Conservation (phyloP, 2,888 invertebrate species). For the Dyspetes luteomarginatus region DNA sequence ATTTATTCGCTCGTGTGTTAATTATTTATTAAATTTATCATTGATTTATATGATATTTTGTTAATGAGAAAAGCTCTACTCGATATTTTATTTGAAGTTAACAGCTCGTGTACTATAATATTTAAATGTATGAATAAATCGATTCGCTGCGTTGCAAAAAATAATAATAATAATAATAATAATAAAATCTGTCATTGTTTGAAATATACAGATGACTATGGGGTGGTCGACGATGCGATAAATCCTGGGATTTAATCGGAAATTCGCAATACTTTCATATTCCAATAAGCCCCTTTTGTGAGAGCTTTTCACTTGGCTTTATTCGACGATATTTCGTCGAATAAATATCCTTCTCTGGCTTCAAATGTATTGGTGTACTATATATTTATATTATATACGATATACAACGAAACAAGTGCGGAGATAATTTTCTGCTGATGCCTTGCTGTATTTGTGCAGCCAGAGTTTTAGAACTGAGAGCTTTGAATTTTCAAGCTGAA, state of each 20-base stretch:
- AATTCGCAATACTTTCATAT: conserved; percentile 2
- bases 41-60: no score
- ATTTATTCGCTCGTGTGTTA: no score
- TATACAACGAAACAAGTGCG: no score
- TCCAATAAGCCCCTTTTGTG: conserved; percentile 7
- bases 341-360: background rate
- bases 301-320: conserved; percentile 9
- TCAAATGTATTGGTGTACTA: background rate
- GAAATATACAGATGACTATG: no score
- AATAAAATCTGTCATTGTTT: background rate
- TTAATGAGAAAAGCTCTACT: no score
- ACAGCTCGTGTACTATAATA: no score
- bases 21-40: no score
- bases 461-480: conserved; percentile 1
- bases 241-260: background rate
- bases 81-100: no score
- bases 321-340: background rate
- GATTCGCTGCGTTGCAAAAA: background rate
- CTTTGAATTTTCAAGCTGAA: conserved; percentile 4
- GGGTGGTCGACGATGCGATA: background rate
- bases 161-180: background rate
- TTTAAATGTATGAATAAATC: no score
- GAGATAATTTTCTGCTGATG: no score
- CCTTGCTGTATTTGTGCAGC: background rate
- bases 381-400: no score